Base-by-base conservation (phyloP, 2,113 vertebrate species). In the Onychostruthus taczanowskii region DNA sequence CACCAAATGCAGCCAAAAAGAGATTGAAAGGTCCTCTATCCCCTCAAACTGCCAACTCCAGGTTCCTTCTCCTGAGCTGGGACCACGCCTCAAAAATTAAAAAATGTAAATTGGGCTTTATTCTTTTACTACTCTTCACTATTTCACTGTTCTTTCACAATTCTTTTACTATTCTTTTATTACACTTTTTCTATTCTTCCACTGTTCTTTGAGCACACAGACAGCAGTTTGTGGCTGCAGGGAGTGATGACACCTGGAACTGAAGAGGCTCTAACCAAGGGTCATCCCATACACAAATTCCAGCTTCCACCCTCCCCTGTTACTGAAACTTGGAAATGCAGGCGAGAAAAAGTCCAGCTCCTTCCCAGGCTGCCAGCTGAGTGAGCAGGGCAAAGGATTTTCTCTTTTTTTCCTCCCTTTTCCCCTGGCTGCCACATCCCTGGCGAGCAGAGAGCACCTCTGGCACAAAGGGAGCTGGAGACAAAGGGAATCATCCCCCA, bases 271-370 rank as follows among this genome's bases (percentile, higher is more conserved):
- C 14, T 50, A 52, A 22, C 21, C 21, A 4, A 41, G 6, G 55
- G 23, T 44, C 59, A 56, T 22, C 18, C 16, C 0, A 0, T 0
- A 23, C 7, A 4, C 1, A 52, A 49, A 37, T 20, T 31, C 22
- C 39, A 63, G 9, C 41, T 55, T 43, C 49, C 78, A 59, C 39
- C 50, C 50, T 53, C 41, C 6, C 43, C 15, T 2, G 1, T 27
- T 8, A 2, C 7, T 0, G 7, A 56, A 23, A 52, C 19, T 52
- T 58, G 6, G n/a, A 56, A 46, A 70, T 10, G 17, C 0, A 10
- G 12, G 7, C 4, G 6, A 63, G 31, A 16, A 82, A 80, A 76
- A 7, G 35, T 41, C 31, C 78, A 4, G 11, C 0, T 31, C 55
- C 50, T 52, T 74, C 59, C 31, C 62, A 50, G 58, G 33, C 50